These are phyloP conservation scores for Dicycla oo DNA, from an alignment of 2,888 invertebrate species.

Conservation along the genomic window DNA sequence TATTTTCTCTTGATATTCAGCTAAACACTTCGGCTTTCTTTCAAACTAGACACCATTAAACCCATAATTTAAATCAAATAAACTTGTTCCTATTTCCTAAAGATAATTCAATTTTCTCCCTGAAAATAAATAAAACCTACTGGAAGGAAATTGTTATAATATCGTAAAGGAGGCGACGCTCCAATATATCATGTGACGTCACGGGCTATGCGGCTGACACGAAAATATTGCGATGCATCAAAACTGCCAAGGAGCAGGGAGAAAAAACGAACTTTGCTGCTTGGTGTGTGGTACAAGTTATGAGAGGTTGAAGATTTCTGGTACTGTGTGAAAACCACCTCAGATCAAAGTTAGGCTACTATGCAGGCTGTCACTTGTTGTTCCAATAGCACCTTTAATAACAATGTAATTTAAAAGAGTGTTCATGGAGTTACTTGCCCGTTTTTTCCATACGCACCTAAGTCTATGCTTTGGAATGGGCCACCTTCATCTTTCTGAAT, in stretches of 20 bases:
- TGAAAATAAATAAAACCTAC: conserved; percentile 55
- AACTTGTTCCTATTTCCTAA: neutral
- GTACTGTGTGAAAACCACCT: too few relatives aligned
- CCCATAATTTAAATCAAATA: neutral
- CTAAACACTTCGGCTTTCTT: neutral
- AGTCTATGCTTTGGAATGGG: too few relatives aligned
- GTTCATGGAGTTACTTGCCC: too few relatives aligned
- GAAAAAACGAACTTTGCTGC: conserved; percentile 78
- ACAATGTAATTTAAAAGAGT: too few relatives aligned
- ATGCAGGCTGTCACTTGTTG: neutral
- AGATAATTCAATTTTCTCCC: conserved; percentile 51
- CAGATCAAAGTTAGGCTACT: neutral
- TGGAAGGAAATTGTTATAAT: conserved; percentile 65
- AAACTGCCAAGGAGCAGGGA: conserved; percentile 84
- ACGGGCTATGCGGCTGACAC: conserved; percentile 85
- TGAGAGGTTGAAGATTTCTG: conserved; percentile 32
- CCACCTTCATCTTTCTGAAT: too few relatives aligned
- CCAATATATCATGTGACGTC: conserved; percentile 87
- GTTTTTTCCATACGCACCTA: too few relatives aligned
- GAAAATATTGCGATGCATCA: conserved; percentile 90
- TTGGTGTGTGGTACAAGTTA: conserved; percentile 48
- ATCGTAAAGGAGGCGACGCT: conserved; percentile 71
- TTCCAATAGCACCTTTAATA: neutral
- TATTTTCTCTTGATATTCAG: neutral
- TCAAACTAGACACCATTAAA: neutral